A percentile compares a stretch with the other conserved stretches of the same genome.
Conservation (phyloP, 2,888 invertebrate species). For the Eueremaeus valkanovi region DNA sequence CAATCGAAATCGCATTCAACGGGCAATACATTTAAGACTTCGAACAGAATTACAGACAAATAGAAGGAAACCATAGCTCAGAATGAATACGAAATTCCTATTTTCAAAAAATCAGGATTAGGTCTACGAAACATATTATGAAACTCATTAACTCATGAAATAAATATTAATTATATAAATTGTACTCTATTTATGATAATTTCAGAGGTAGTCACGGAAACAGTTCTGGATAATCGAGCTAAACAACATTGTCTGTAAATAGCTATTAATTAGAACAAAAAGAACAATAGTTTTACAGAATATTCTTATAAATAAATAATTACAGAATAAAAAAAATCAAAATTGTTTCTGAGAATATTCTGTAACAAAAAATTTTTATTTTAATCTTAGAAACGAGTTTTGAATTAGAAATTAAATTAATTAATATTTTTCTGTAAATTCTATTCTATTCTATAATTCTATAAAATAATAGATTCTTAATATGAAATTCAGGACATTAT, state of each 20-base stretch:
- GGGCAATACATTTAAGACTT: background rate
- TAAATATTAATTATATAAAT: background rate
- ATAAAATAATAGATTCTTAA: too few species aligned
- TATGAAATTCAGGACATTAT: too few species aligned
- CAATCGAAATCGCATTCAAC: constrained; percentile 43
- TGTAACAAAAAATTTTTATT: too few species aligned
- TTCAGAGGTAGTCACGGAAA: constrained; percentile 14
- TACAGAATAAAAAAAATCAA: too few species aligned
- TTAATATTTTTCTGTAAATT: too few species aligned
- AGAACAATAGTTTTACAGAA: too few species aligned
- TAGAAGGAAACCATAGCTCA: constrained; percentile 11
- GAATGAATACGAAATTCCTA: background rate
- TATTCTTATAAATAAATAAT: too few species aligned
- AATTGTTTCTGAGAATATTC: too few species aligned
- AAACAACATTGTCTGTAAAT: background rate
- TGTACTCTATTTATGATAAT: background rate
- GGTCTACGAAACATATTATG: background rate
- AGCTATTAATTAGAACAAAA: constrained; percentile 15
- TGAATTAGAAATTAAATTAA: too few species aligned
- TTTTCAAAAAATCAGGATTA: background rate
- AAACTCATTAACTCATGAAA: background rate
- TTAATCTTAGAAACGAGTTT: too few species aligned
- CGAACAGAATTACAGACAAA: constrained; percentile 7
- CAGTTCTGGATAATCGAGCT: constrained; percentile 2
- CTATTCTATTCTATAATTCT: too few species aligned